phyloP scores from a whole-genome alignment of 2,113 vertebrate species.

The Rhynchomys soricoides region DNA sequence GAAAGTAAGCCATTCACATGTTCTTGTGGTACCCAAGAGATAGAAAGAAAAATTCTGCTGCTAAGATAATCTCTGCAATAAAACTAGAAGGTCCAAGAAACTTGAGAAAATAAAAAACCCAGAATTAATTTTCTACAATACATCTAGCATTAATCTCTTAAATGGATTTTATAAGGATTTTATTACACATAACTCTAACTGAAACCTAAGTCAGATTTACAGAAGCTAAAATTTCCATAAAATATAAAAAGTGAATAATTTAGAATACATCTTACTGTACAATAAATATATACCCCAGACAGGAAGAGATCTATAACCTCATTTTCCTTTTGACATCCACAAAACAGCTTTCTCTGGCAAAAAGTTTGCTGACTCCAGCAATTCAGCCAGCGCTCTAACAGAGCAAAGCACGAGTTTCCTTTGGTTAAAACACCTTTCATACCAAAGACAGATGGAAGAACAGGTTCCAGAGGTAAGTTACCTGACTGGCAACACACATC shows the following conservation, averaged over 20 bases:
- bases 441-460: not conserved
- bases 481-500: not conserved
- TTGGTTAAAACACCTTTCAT: slow-evolving; percentile 55
- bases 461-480: not conserved
- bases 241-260: slow-evolving; percentile 76
- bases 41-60: slow-evolving; percentile 4
- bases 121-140: slow-evolving; percentile 73
- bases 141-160: slow-evolving; percentile 73
- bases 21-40: not conserved
- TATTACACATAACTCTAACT: slow-evolving; percentile 79
- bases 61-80: slow-evolving; percentile 55
- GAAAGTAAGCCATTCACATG: not conserved
- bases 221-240: slow-evolving; percentile 77
- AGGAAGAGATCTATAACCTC: slow-evolving; percentile 77
- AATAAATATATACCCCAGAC: slow-evolving; percentile 70
- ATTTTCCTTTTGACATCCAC: slow-evolving; percentile 67
- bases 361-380: slow-evolving; percentile 57
- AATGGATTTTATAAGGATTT: slow-evolving; percentile 73
- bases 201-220: slow-evolving; percentile 78
- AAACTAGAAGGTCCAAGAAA: slow-evolving; percentile 54
- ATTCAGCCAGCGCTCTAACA: slow-evolving; percentile 64
- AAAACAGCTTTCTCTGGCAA: slow-evolving; percentile 66
- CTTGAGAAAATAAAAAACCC: slow-evolving; percentile 65
- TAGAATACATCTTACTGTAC: slow-evolving; percentile 68
- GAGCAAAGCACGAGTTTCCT: slow-evolving; percentile 45